Base-by-base conservation (phyloP, 2,888 invertebrate species). In the Brachylomia viminalis region DNA sequence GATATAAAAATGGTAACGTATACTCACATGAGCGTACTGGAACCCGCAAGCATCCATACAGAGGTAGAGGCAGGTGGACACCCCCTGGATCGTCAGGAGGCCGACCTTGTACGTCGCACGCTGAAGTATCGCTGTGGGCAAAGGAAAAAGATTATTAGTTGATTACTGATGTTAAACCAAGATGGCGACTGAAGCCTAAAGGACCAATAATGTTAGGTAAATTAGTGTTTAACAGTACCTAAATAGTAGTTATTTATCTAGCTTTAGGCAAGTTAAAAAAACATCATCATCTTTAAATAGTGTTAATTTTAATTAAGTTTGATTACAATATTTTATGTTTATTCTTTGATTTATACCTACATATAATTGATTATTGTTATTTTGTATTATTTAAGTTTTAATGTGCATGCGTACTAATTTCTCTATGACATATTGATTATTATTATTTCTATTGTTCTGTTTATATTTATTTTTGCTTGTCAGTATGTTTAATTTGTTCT, bases 1-100 rank as follows among this genome's bases (percentile, higher is more conserved):
- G 20, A 17, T 56, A 27, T 20, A 38, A 7, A 33, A 67, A 76
- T 52, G 62, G 5, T 20, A 15, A 56, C 49, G 11, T 56, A 20
- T 79, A 98, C 98, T 98, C 97, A 98, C 98, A 98, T 98, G 98
- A 95, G 98, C 98, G 97, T 98, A 98, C 90, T 98, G 98, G 94
- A 98, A 97, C 95, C 98, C 98, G 96, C 98, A 98, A 91, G 97
- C 97, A 96, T 98, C 98, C 98, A 98, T 98, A 96, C 98, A 98
- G 95, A 98, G 97, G 97, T 98, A 98, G 94, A 98, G 97, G 95
- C 98, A 98, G 90, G 98, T 98, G 92, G 98, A 98, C 87, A 98
- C 98, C 96, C 98, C 98, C 97, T 98, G 98, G 95, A 98, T 98
- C 97, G 98, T 98, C 96, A 98, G 97, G 97, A 98, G 98, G 94